A percentile compares a stretch with the other conserved stretches of the same genome.
phyloP scores from a whole-genome alignment of 2,888 invertebrate species.

The Steinernema hermaphroditum region DNA sequence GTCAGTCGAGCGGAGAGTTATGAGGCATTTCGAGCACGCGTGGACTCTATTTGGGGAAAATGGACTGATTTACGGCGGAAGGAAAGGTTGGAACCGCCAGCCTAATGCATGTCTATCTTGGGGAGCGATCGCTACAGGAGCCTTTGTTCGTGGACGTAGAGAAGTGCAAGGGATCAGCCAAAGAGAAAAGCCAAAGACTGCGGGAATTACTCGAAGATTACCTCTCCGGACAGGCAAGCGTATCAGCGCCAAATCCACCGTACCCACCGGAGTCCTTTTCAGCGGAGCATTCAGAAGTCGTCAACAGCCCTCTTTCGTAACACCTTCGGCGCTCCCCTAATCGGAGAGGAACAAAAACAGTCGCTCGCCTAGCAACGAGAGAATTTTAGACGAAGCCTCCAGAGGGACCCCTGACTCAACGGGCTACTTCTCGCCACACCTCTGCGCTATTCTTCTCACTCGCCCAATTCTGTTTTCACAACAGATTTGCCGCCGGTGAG shows the following conservation, averaged over 20 bases:
- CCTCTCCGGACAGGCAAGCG: too few species aligned
- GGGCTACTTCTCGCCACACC: slow-evolving; percentile 14
- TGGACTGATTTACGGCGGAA: not conserved
- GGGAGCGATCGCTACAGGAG: too few species aligned
- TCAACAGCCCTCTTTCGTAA: not conserved
- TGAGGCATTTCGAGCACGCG: not conserved
- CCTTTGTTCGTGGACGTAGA: too few species aligned
- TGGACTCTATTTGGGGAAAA: not conserved
- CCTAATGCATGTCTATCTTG: too few species aligned
- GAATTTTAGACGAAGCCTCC: not conserved
- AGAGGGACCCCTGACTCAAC: not conserved
- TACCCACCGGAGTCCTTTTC: not conserved
- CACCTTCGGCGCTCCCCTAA: not conserved
- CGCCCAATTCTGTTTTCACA: slow-evolving; percentile 15
- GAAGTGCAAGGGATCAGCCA: too few species aligned
- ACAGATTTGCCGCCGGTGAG: slow-evolving; percentile 18
- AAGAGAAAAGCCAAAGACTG: too few species aligned
- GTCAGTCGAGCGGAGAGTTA: not conserved
- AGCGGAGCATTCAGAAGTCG: not conserved
- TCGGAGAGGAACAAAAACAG: not conserved
- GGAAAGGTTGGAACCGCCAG: too few species aligned
- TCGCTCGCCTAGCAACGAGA: slow-evolving; percentile 8
- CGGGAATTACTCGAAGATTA: too few species aligned
- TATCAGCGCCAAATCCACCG: not conserved
- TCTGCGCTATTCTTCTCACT: not conserved